Evolutionary conservation across 1,140 invertebrate genomes (phyloP).

Genomic region (Pectinophora gossypiella): DNA sequence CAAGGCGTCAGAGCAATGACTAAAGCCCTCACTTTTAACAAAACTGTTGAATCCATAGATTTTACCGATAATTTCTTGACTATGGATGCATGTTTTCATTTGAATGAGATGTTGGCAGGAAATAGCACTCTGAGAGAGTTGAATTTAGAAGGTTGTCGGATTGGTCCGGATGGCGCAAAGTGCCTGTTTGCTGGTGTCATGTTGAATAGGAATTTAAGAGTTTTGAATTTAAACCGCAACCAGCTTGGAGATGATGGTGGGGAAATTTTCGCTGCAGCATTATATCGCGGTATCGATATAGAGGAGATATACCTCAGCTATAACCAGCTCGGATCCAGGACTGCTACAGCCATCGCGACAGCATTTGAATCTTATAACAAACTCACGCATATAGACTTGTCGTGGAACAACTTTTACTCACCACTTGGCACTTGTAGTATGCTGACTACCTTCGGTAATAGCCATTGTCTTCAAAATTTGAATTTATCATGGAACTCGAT

Average conservation of each 20-base stretch:
- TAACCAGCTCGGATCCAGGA: conserved; percentile 46
- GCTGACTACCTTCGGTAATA: conserved; percentile 25
- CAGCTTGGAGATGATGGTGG: conserved; percentile 45
- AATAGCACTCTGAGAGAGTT: conserved; percentile 49
- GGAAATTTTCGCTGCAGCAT: conserved; percentile 33
- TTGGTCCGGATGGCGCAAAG: conserved; percentile 45
- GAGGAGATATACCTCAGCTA: conserved; percentile 52
- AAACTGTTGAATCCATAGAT: conserved; percentile 42
- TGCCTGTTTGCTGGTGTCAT: conserved; percentile 34
- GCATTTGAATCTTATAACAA: conserved; percentile 50
- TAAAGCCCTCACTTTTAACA: conserved; percentile 46
- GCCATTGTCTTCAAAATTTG: conserved; percentile 29
- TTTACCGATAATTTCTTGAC: conserved; percentile 57
- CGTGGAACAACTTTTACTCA: conserved; percentile 60
- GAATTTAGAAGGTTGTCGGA: conserved; percentile 55
- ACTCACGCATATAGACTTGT: conserved; percentile 58
- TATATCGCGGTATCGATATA: conserved; percentile 37
- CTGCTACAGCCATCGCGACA: conserved; percentile 35
- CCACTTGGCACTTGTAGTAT: conserved; percentile 27
- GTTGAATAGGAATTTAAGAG: conserved; percentile 32
- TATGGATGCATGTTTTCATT: conserved; percentile 44
- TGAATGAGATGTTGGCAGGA: conserved; percentile 49
- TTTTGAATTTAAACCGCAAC: conserved; percentile 54
- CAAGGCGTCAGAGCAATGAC: conserved; percentile 46
- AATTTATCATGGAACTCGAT: conserved; percentile 42